Evolutionary conservation across 1,140 invertebrate genomes (phyloP).

Genomic region (Scaptomyza pallida): DNA sequence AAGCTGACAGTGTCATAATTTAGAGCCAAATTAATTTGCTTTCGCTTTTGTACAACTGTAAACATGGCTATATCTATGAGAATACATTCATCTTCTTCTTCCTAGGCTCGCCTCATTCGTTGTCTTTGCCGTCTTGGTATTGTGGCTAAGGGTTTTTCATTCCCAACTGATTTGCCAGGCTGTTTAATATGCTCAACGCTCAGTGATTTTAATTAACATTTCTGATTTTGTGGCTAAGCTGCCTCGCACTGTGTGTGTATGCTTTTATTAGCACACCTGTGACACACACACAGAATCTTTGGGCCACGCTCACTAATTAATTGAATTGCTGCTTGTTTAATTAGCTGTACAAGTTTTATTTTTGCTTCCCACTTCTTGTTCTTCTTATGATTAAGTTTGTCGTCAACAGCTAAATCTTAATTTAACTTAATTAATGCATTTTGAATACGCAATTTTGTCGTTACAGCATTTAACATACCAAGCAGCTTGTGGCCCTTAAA

Average conservation of each 20-base stretch:
- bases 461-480: slow-evolving; percentile 45
- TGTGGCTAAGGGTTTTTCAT: slow-evolving; percentile 60
- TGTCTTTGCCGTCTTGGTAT: not conserved
- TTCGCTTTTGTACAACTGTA: not conserved
- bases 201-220: slow-evolving; percentile 81
- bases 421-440: slow-evolving; percentile 57
- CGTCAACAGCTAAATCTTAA: slow-evolving; percentile 50
- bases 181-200: slow-evolving; percentile 61
- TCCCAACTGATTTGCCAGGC: slow-evolving; percentile 44
- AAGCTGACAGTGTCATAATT: slow-evolving; percentile 47
- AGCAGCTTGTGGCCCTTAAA: slow-evolving; percentile 40
- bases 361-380: too few relatives aligned
- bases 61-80: slow-evolving; percentile 1
- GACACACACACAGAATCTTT: slow-evolving; percentile 33
- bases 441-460: slow-evolving; percentile 15
- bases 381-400: slow-evolving; percentile 53
- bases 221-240: slow-evolving; percentile 73
- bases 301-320: slow-evolving; percentile 51
- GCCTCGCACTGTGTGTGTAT: slow-evolving; percentile 3
- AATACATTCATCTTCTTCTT: slow-evolving; percentile 49
- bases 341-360: slow-evolving; percentile 62
- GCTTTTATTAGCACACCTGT: slow-evolving; percentile 70
- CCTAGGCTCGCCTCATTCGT: not conserved
- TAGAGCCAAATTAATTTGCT: slow-evolving; percentile 50
- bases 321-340: slow-evolving; percentile 76